Percentiles rank a stretch among this genome's conserved stretches.
phyloP scores from a whole-genome alignment of 2,797 vertebrate genomes.

The Dendrocincla tyrannina region DNA sequence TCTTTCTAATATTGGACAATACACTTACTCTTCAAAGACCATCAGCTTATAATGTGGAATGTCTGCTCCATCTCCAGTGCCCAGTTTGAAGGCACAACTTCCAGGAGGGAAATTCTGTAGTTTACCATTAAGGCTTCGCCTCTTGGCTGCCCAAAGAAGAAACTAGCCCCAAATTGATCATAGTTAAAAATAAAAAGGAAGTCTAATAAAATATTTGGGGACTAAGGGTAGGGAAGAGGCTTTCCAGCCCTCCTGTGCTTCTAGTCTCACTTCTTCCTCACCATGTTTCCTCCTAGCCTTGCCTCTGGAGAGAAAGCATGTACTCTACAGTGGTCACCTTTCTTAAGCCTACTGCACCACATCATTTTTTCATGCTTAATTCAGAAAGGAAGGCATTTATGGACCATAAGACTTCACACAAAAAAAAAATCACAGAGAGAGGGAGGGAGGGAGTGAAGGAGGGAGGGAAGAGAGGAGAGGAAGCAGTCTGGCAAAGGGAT shows the following conservation, averaged over 20 bases:
- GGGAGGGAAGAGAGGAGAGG: background rate
- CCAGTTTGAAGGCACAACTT: background rate
- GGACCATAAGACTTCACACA: background rate
- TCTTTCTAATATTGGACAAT: background rate
- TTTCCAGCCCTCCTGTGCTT: background rate
- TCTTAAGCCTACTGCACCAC: background rate
- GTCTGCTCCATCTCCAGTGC: background rate
- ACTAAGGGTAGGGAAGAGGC: background rate
- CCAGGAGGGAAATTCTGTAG: background rate
- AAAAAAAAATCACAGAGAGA: background rate
- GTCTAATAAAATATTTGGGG: background rate
- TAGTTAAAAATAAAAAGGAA: background rate
- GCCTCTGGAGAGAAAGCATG: background rate
- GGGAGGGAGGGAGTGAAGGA: background rate
- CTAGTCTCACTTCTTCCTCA: background rate
- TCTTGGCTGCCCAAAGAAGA: background rate
- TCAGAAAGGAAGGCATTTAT: background rate
- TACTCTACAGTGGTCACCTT: background rate
- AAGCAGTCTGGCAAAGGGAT: background rate
- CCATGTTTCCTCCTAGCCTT: rapidly evolving
- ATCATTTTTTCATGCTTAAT: background rate
- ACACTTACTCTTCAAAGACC: background rate
- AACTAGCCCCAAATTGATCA: background rate
- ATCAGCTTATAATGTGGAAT: background rate
- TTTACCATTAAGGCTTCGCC: background rate